Base-by-base conservation (phyloP, 2,797 vertebrate species). In the Apogon hyalosoma region DNA sequence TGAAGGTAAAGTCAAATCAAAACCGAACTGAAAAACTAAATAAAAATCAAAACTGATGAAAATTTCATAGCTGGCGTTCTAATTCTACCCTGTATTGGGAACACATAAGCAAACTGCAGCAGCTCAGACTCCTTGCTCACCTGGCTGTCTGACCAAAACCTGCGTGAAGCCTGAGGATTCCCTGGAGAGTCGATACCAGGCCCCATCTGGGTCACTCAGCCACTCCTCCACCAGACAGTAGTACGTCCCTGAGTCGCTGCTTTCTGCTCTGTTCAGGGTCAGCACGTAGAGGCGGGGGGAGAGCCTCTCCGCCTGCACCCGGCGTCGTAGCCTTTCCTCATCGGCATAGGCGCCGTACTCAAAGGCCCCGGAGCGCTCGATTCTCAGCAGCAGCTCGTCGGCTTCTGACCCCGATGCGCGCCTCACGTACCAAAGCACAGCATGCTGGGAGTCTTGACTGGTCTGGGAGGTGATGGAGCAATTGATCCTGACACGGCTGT, bases 161-260 rank as follows among this genome's bases (percentile, higher is more conserved):
- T 95, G 94, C 0, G 96, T 97, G 65, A 96, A 92, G 0, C 96
- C 98, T 0, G 98, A 99, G 7, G 95, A 90, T 75, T 98, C 97
- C 74, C 95, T 91, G 0, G 97, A 94, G 84, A 98, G 90, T 66
- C 95, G 95, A 89, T 98, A 99, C 97, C 97, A 98, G 69, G 92
- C 94, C 0, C 97, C 96, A 72, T 98, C 97, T 19, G 98, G 97
- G 82, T 97, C 97, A 19, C 95, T 95, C 80, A 97, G 93, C 97
- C 97, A 99, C 86, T 99, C 98, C 84, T 99, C 96, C 90, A 99
- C 98, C 0, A 96, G 94, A 90, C 98, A 99, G 90, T 98, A 99
- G 92, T 99, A 99, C 36, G 95, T 96, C 66, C 97, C 98, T 0
- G 96, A 97, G 83, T 99, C 98, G 0, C 95, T 93, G 81, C 92